A percentile compares a stretch with the other conserved stretches of the same genome.
These are phyloP conservation scores for Aviceda subcristata DNA, from an alignment of 2,113 vertebrate species.

Conservation along the genomic window DNA sequence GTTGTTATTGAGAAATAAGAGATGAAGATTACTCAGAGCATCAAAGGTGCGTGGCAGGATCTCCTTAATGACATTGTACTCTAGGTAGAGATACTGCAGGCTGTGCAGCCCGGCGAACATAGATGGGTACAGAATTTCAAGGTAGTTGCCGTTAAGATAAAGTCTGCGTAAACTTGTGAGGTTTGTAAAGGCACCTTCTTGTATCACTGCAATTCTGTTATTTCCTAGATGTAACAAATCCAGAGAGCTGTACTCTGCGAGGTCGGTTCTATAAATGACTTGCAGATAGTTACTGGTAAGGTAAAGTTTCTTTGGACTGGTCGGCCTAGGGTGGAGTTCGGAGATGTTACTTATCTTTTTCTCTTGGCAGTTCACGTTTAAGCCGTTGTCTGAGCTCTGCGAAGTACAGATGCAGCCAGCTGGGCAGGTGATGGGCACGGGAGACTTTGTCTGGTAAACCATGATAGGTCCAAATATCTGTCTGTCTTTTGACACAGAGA, in stretches of 20 bases:
- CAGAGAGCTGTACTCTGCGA: slow-evolving; percentile 88
- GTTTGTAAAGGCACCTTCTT: slow-evolving; percentile 94
- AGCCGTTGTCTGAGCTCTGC: slow-evolving; percentile 91
- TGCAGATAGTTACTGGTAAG: slow-evolving; percentile 97
- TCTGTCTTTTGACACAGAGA: slow-evolving; percentile 87
- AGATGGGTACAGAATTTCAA: slow-evolving; percentile 87
- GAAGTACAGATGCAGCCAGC: slow-evolving; percentile 90
- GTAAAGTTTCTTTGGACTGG: slow-evolving; percentile 96
- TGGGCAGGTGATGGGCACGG: slow-evolving; percentile 90
- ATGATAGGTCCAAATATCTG: slow-evolving; percentile 97
- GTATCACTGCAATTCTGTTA: slow-evolving; percentile 92
- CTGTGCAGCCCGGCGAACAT: slow-evolving; percentile 91
- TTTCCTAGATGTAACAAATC: slow-evolving; percentile 96
- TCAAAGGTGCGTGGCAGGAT: slow-evolving; percentile 91
- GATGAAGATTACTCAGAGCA: slow-evolving; percentile 88
- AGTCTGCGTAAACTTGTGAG: slow-evolving; percentile 92
- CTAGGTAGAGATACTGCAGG: slow-evolving; percentile 96
- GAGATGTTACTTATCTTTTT: slow-evolving; percentile 92
- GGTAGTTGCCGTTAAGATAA: slow-evolving; percentile 97
- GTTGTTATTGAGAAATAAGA: slow-evolving; percentile 98
- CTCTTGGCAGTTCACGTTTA: slow-evolving; percentile 97
- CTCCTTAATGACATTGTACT: slow-evolving; percentile 98
- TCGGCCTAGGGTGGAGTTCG: slow-evolving; percentile 90
- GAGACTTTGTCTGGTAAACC: slow-evolving; percentile 97
- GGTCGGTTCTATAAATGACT: slow-evolving; percentile 86